Evolutionary conservation across 2,797 vertebrate species (phyloP), one percentile per base, ranked within the genome.

Genomic region (Hyperoplus lanceolatus): DNA sequence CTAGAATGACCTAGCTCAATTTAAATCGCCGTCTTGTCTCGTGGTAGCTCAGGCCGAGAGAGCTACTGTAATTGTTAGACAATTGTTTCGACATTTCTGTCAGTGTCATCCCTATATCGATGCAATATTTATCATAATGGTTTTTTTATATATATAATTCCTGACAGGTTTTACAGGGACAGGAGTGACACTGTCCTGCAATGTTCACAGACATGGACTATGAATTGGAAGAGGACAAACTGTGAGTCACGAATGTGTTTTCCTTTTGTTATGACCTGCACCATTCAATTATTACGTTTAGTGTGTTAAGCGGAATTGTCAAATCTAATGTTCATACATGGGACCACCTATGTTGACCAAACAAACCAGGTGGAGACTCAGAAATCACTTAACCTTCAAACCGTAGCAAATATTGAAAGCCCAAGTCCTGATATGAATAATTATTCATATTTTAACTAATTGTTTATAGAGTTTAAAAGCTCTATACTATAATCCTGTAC

Each of bases 191-290:
- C 61, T 55, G 83, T 46, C 76, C 80, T 70, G 54, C n/a, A 7
- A 98, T 98, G 97, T 98, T 98, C 92, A 94, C 97, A 61, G 97
- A 99, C 91, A 96, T 98, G 96, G 98, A 99, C 76, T 99, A 97
- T 88, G 98, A 99, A 80, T 88, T 99, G 84, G 98, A 99, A 79
- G 98, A 99, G 85, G 98, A 99, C 93, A 99, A 99, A 79, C 94
- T 99, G 98, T 99, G 92, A 97, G 97, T 97, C 21, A 49, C 8
- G 48, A 1, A 42, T 4, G 11, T 64, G 6, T 73, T 45, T 48
- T 3, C 29, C 3, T 0, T 0, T 7, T 18, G 57, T 46, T 29
- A 14, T 51, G 10, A 39, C 45, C 8, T 65, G 10, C 0, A 0
- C 0, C 6, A 41, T 63, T 36, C 12, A 53, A 1, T 48, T 1